Conservation (phyloP, 2,113 vertebrate genomes). For the Albula goreensis region DNA sequence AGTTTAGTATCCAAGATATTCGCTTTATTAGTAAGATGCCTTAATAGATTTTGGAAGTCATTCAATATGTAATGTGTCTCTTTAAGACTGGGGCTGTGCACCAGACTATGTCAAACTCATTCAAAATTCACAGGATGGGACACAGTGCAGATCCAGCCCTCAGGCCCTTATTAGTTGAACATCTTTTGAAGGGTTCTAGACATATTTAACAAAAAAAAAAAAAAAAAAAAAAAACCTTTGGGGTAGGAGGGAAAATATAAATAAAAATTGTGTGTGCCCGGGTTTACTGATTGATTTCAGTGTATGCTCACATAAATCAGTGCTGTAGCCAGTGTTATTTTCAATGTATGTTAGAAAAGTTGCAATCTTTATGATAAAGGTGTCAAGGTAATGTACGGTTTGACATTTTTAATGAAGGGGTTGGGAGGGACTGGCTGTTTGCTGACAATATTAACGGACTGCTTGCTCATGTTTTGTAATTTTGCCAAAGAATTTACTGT, state of each 20-base stretch:
- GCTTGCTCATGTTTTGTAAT: constrained; percentile 57
- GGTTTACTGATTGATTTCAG: neutral
- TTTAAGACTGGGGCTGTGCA: neutral
- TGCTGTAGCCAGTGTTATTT: constrained; percentile 49
- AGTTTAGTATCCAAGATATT: constrained; percentile 4
- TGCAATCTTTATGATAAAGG: constrained; percentile 40
- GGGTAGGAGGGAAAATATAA: neutral
- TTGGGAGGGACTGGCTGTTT: constrained; percentile 55
- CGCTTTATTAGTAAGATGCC: constrained; percentile 5
- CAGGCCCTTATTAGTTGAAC: neutral
- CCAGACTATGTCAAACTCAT: neutral
- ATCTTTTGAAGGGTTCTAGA: neutral
- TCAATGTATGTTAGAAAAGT: constrained; percentile 44
- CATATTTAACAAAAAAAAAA: neutral
- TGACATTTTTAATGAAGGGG: constrained; percentile 30
- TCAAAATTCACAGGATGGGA: neutral
- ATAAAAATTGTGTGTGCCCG: neutral
- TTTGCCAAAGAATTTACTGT: constrained; percentile 80
- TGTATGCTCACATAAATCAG: constrained; percentile 51
- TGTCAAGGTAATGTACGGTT: constrained; percentile 23
- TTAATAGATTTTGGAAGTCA: constrained; percentile 8
- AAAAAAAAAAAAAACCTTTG: neutral
- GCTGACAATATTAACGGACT: constrained; percentile 54
- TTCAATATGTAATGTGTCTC: neutral
- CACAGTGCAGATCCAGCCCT: neutral